Evolutionary conservation across 2,113 vertebrate genomes (phyloP), one percentile per base, ranked within the genome.

Genomic region (Melanerpes formicivorus): DNA sequence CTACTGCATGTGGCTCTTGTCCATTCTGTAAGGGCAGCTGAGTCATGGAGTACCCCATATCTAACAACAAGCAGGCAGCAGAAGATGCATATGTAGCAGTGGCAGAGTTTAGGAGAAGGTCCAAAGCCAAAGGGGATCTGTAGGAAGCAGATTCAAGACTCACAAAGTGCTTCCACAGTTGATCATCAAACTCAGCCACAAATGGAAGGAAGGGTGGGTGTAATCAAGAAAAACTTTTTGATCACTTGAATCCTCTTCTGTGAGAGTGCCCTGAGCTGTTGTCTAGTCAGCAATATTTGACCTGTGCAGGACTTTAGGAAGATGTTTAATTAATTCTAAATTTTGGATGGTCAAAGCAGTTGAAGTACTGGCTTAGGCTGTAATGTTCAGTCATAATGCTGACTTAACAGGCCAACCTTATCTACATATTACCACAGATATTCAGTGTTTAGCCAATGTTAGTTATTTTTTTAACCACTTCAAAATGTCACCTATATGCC

Each of bases 11-110:
- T 5, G 40, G 11, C 10, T 66, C 23, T 11, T 34, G 52, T 23
- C 7, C 26, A 10, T 0, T n/a, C 13, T 22, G 16, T 3, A 0
- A 18, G 14, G 30, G 32, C 72, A 62, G 15, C 30, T 29, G 29
- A 26, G n/a, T 25, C 9, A 2, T 9, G 21, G 30, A 44, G 16
- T 23, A 32, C 5, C 23, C 23, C 27, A 25, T 0, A 0, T 16
- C 29, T n/a, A 48, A 30, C 0, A 0, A 10, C 3, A 13, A 59
- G n/a, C 30, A 42, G 64, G 54, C 23, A 80, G 46, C 48, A 55
- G 48, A 8, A 44, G 42, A 55, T 5, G 3, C 4, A 21, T 25
- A 18, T 0, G 1, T 19, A 19, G 30, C 29, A 63, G 13, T 19
- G n/a, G 6, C 14, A 76, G 73, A 32, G 18, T 23, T 10, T 59